A percentile compares a stretch with the other conserved stretches of the same genome.
phyloP scores from a whole-genome alignment of 2,113 vertebrate species.

The Megaleporinus macrocephalus region DNA sequence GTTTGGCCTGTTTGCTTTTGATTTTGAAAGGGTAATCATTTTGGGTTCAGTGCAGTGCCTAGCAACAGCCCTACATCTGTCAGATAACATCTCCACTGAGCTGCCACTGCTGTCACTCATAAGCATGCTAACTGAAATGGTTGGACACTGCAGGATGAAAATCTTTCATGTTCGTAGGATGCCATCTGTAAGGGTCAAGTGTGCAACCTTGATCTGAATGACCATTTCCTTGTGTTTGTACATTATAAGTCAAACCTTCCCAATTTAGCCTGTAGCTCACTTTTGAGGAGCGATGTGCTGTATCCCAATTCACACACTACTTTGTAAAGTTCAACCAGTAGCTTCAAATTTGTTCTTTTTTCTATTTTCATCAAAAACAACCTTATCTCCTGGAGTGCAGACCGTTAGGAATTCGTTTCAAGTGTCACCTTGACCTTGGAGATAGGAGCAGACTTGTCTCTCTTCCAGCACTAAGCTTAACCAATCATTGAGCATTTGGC shows the following conservation, averaged over 20 bases:
- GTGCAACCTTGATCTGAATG: not conserved
- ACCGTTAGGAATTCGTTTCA: conserved; percentile 31
- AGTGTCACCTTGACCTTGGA: conserved; percentile 28
- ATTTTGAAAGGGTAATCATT: not conserved
- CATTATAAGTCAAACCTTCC: not conserved
- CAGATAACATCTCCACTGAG: conserved; percentile 4
- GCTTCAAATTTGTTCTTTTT: conserved; percentile 2
- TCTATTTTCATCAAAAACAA: conserved; percentile 4
- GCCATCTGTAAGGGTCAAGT: not conserved
- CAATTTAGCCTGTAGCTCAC: not conserved
- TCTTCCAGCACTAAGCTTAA: not conserved
- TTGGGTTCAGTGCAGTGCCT: not conserved
- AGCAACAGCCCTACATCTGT: not conserved
- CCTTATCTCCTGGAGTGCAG: conserved; percentile 47
- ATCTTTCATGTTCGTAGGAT: not conserved
- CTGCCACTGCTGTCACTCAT: not conserved
- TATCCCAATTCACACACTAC: not conserved
- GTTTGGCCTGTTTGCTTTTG: not conserved
- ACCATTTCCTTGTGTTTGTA: not conserved
- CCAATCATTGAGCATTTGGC: not conserved
- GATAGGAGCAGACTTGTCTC: conserved; percentile 4
- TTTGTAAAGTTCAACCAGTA: not conserved
- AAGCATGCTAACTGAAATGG: not conserved
- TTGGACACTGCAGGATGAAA: not conserved
- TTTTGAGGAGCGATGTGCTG: not conserved